Conservation (phyloP, 2,888 invertebrate species). For the Piscicola geometra region DNA sequence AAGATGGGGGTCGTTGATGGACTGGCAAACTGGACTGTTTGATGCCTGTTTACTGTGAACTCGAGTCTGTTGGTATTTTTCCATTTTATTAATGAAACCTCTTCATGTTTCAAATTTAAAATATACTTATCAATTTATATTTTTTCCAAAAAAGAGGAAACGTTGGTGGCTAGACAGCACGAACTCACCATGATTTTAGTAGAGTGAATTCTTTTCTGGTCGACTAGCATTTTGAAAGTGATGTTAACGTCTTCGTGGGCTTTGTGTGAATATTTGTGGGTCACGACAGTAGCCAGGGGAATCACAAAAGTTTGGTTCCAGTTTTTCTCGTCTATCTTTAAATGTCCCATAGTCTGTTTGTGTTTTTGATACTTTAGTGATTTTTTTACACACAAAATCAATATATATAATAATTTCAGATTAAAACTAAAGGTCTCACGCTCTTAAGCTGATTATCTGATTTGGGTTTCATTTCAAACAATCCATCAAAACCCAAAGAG, state of each 20-base stretch:
- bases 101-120: no score
- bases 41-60: constrained; percentile 23
- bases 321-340: constrained; percentile 21
- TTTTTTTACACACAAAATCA: no score
- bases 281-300: constrained; percentile 33
- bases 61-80: constrained; percentile 13
- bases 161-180: constrained; percentile 41
- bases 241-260: constrained; percentile 21
- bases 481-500: not conserved
- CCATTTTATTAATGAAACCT: no score
- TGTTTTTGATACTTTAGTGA: not conserved
- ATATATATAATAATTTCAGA: not conserved
- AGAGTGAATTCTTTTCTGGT: constrained; percentile 23
- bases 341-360: not conserved
- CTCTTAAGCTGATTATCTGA: not conserved
- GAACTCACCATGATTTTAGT: constrained; percentile 28
- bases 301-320: constrained; percentile 36
- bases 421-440: no score
- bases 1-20: constrained; percentile 44
- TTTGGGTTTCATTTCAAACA: not conserved
- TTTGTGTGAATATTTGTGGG: constrained; percentile 30
- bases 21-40: constrained; percentile 23
- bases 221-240: constrained; percentile 35
- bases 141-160: no score
- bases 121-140: no score